Base-by-base conservation (phyloP, 1,140 invertebrate genomes). In the Agraylea sexmaculata region DNA sequence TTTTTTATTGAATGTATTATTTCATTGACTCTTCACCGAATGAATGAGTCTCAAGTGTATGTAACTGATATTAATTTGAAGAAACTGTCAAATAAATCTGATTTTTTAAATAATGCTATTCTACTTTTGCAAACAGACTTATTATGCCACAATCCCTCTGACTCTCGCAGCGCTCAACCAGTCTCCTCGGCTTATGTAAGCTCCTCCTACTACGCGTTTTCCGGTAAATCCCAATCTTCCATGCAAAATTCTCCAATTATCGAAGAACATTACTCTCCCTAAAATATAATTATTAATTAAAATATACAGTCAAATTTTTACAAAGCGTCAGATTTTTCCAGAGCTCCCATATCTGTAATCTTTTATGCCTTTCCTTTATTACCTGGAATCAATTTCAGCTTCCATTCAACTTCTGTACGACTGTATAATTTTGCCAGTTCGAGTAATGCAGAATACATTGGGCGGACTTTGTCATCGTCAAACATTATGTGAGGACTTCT, bases 191-290 rank as follows among this genome's bases (percentile, higher is more conserved):
- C 70, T 52, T 12, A 80, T 64, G 53, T 79, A 80, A 21, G 70
- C 67, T 2, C 77, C 77, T 28, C 62, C 58, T 29, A 81, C 57
- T 2, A 64, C 60, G 17, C 77, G 58, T 11, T 54, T 53, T 4
- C 77, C 80, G 2, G 69, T 70, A 56, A 80, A 85, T 0, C 58
- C 68, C 18, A 66, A 66, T 34, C 83, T 64, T 0, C 80, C 81
- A 53, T 86, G 83, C 2, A 84, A 55, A 1, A 83, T 64, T 31
- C 83, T 64, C 70, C 78, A 84, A 58, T 87, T 87, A 50, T 87
- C 80, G 37, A 84, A 73, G 29, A 79, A 70, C 23, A 84, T 58
- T 2, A 84, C 70, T 21, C 51, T 47, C 28, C 64, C 64, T 67
- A 51, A 11, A 51, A 56, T 25, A 37, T 35, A 49, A 41, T 23